phyloP scores from a whole-genome alignment of 2,113 vertebrate genomes.

The Panthera uncia region DNA sequence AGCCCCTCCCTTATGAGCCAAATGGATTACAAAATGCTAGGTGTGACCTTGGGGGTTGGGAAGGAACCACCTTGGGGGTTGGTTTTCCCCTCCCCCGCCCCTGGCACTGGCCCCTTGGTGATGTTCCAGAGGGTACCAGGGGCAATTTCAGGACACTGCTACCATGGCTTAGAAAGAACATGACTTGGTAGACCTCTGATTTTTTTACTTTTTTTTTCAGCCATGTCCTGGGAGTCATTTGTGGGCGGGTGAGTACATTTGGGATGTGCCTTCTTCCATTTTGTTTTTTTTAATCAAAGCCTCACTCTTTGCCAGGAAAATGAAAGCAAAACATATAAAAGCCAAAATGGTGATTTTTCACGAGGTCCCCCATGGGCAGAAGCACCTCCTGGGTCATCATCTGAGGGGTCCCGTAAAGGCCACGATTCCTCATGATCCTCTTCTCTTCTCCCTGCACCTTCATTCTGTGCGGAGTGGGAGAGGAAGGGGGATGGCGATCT shows the following conservation, averaged over 20 bases:
- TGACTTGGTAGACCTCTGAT: background rate
- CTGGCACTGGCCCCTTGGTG: background rate
- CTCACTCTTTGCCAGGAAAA: background rate
- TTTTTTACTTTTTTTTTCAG: background rate
- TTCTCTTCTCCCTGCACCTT: background rate
- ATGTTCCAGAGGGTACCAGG: background rate
- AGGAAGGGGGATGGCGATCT: background rate
- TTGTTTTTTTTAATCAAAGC: background rate
- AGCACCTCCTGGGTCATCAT: rapidly evolving
- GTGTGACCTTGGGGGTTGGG: slow-evolving; percentile 5
- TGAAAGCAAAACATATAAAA: background rate
- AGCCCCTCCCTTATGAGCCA: background rate
- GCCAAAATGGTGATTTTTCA: background rate
- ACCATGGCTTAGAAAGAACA: background rate
- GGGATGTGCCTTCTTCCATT: background rate
- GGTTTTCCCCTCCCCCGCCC: background rate
- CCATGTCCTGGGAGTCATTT: background rate
- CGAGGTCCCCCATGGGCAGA: background rate
- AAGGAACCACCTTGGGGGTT: background rate
- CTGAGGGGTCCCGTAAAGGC: rapidly evolving
- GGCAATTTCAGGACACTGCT: background rate
- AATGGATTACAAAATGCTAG: slow-evolving; percentile 56
- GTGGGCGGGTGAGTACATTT: background rate
- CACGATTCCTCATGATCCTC: background rate
- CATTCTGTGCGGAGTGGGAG: rapidly evolving